Base-by-base conservation (phyloP, 2,113 vertebrate genomes). In the Entosphenus tridentatus region DNA sequence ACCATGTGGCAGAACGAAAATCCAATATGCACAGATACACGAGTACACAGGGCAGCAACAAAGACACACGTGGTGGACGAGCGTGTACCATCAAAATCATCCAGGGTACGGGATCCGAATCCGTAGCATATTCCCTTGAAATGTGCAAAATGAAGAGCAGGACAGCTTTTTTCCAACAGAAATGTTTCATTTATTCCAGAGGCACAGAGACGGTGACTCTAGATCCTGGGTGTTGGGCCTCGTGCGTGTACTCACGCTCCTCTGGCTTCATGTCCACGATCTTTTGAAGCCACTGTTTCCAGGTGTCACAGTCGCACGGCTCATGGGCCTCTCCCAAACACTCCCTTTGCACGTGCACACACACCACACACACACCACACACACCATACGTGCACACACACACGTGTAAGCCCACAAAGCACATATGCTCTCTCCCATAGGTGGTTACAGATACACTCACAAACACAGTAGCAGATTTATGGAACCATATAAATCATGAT, bases 271-370 rank as follows among this genome's bases (percentile, higher is more conserved):
- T 97, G 79, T 97, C 90, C 57, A 75, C 79, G 74, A 95, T 86
- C 80, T 96, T 95, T 75, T 93, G 88, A 2, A 89, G 82, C 93
- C 93, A 97, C 70, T 89, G 80, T 77, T 87, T 96, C 93, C 91
- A 97, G 7, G 81, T 93, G 71, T 87, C 84, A 80, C 93, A 97
- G 76, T 97, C 87, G 78, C 93, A 96, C 67, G 93, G 93, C 73
- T 96, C 91, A 54, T 97, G 93, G 56, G 93, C 89, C 78, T 95
- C 90, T 70, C 93, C 91, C 71, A 87, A 85, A 78, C 93, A 97
- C 73, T 91, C 90, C 93, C 90, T 95, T 75, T 5, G 39, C 58
- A 62, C 16, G 16, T 6, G 3, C 16, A 62, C 16, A 62, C 58
- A 62, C 39, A 39, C 39, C 39, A 39, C 58, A 62, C 16, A 62